phyloP scores from a whole-genome alignment of 2,888 invertebrate genomes.

The Orthosia gracilis region DNA sequence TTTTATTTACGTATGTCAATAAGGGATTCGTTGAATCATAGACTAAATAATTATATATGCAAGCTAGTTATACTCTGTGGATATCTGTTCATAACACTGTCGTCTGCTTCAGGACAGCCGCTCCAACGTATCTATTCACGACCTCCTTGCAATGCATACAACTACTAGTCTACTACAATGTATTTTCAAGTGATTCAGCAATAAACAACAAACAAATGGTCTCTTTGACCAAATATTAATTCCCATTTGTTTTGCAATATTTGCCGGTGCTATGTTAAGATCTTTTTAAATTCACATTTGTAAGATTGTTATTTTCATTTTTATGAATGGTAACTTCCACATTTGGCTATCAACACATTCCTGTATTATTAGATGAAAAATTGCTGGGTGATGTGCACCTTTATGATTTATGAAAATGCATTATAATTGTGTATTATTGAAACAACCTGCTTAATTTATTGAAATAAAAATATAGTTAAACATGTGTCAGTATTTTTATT shows the following conservation, averaged over 20 bases:
- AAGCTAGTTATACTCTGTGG: constrained; percentile 38
- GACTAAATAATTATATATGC: constrained; percentile 40
- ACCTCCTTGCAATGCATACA: constrained; percentile 31
- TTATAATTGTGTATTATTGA: constrained; percentile 78
- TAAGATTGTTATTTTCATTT: constrained; percentile 42
- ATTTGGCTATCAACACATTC: constrained; percentile 77
- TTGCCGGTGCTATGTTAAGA: constrained; percentile 56
- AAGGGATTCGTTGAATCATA: constrained; percentile 56
- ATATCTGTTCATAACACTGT: constrained; percentile 38
- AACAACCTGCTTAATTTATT: constrained; percentile 87
- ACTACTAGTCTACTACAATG: constrained; percentile 46
- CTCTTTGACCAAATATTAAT: constrained; percentile 11
- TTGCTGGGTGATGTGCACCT: constrained; percentile 69
- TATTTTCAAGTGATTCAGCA: constrained; percentile 38
- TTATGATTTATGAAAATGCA: constrained; percentile 71
- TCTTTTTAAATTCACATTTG: constrained; percentile 48
- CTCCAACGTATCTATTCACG: constrained; percentile 6
- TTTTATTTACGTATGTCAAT: constrained; percentile 60
- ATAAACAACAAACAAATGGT: constrained; percentile 30
- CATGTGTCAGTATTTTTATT: constrained; percentile 63
- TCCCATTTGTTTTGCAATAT: constrained; percentile 42
- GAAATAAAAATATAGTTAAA: constrained; percentile 84
- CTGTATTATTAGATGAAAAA: constrained; percentile 72
- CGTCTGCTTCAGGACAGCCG: constrained; percentile 10
- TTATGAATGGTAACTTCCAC: constrained; percentile 57